These are phyloP conservation scores for Ariopsis seemanni DNA, from an alignment of 2,113 vertebrate species.

Conservation along the genomic window DNA sequence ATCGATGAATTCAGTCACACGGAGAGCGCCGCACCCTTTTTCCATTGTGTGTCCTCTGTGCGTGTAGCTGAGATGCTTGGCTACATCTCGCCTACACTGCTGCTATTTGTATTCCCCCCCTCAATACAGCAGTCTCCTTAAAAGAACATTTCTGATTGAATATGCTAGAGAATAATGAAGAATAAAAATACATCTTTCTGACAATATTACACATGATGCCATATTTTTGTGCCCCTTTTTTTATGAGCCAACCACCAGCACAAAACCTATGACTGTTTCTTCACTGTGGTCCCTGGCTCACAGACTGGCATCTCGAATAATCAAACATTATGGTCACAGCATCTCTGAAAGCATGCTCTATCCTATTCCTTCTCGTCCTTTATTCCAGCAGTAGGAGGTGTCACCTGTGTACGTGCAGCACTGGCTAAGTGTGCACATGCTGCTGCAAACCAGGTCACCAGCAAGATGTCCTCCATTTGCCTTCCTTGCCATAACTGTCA, in stretches of 20 bases:
- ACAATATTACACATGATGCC: background rate
- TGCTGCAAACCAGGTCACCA: slow-evolving; percentile 50
- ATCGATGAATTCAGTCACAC: slow-evolving; percentile 46
- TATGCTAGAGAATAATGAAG: background rate
- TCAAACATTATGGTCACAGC: slow-evolving; percentile 32
- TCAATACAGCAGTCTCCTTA: background rate
- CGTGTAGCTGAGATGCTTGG: slow-evolving; percentile 18
- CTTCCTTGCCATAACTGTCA: slow-evolving; percentile 43
- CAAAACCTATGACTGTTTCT: background rate
- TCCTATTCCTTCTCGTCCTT: slow-evolving; percentile 10
- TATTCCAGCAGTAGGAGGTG: background rate
- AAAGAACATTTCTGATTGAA: background rate
- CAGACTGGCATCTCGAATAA: slow-evolving; percentile 41
- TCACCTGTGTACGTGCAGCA: slow-evolving; percentile 16
- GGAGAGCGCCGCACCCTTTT: slow-evolving; percentile 74
- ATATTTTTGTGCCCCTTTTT: background rate
- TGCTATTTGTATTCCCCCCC: background rate
- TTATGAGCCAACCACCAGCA: slow-evolving; percentile 11
- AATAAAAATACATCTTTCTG: background rate
- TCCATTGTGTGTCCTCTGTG: slow-evolving; percentile 64
- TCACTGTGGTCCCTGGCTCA: background rate
- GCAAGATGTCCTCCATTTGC: slow-evolving; percentile 50
- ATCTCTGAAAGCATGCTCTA: slow-evolving; percentile 7
- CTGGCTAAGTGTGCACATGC: slow-evolving; percentile 23
- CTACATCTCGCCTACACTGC: background rate